Conservation (phyloP, 2,113 vertebrate genomes). For the Butorides virescens region DNA sequence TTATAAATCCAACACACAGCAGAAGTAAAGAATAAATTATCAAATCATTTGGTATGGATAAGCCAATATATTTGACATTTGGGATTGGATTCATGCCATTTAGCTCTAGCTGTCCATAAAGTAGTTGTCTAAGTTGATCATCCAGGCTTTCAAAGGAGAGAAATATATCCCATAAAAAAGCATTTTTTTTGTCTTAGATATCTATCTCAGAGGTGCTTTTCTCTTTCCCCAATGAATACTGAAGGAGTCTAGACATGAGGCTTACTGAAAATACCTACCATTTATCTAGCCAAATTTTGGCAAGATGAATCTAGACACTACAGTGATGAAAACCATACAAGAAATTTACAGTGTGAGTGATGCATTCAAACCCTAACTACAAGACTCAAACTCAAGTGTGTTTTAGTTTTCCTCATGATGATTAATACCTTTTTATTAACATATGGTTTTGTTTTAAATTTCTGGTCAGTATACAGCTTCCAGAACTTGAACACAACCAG, state of each 20-base stretch:
- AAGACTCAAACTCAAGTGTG: not conserved
- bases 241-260: not conserved
- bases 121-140: not conserved
- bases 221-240: not conserved
- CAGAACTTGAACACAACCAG: not conserved
- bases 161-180: not conserved
- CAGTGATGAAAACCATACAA: not conserved
- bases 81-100: not conserved
- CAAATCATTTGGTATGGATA: not conserved
- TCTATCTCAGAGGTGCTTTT: not conserved
- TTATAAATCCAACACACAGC: not conserved
- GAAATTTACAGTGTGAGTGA: not conserved
- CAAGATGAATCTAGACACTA: not conserved
- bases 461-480: not conserved
- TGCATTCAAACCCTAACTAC: not conserved
- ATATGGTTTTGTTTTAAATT: not conserved
- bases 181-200: not conserved
- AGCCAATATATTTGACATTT: not conserved
- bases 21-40: not conserved
- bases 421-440: not conserved
- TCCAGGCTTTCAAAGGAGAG: not conserved
- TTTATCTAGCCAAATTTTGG: not conserved
- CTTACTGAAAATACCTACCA: not conserved
- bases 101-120: not conserved
- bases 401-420: not conserved